Conservation (phyloP, 2,888 invertebrate genomes). For the Pandemis heparana region DNA sequence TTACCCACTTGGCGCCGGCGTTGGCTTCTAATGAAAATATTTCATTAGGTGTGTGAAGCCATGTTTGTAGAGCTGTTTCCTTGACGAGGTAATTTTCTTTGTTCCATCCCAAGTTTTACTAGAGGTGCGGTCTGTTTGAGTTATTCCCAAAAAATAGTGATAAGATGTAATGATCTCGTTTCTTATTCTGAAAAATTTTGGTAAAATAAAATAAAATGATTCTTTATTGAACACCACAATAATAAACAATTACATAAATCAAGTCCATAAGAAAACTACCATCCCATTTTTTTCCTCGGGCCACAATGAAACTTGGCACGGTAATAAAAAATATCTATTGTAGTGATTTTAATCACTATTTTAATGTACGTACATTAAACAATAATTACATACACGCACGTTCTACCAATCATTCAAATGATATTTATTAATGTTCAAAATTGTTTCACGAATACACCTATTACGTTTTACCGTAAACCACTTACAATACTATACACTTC, state of each 20-base stretch:
- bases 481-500: neutral
- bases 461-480: neutral
- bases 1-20: constrained; percentile 50
- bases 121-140: constrained; percentile 25
- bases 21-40: constrained; percentile 62
- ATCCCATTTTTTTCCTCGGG: neutral
- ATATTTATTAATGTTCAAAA: neutral
- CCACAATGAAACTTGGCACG: neutral
- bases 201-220: neutral
- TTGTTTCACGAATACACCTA: neutral
- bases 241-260: no score
- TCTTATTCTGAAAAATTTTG: neutral
- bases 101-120: constrained; percentile 47
- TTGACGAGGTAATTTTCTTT: constrained; percentile 58
- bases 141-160: constrained; percentile 28
- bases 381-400: neutral
- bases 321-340: neutral
- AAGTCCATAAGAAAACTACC: no score
- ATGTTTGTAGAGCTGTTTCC: constrained; percentile 52
- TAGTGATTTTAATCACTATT: neutral
- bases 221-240: neutral
- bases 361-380: neutral
- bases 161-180: constrained; percentile 17
- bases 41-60: constrained; percentile 55
- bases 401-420: neutral